Conservation (phyloP, 1,140 invertebrate genomes). For the Diuraphis noxia region DNA sequence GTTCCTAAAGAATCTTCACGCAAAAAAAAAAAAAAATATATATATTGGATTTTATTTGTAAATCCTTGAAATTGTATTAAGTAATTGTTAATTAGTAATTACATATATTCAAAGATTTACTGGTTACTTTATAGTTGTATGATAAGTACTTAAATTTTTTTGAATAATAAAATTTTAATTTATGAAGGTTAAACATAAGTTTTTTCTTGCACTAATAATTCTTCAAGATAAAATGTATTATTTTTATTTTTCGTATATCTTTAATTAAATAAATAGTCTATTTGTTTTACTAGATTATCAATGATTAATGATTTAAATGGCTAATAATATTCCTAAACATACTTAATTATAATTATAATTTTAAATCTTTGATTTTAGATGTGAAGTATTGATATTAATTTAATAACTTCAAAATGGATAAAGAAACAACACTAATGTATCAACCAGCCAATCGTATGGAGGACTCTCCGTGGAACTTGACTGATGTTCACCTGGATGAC, state of each 20-base stretch:
- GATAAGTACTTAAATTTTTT: background rate
- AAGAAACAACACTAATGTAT: constrained; percentile 25
- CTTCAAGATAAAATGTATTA: background rate
- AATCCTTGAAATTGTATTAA: background rate
- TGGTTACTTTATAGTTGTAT: background rate
- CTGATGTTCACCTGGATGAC: constrained; percentile 67
- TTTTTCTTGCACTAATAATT: background rate
- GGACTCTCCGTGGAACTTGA: constrained; percentile 55
- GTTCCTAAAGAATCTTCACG: background rate
- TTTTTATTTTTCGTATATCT: background rate
- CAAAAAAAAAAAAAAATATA: background rate
- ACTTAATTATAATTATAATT: background rate
- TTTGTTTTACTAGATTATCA: background rate
- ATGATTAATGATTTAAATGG: background rate
- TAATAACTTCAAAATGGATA: constrained; percentile 41
- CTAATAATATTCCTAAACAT: background rate
- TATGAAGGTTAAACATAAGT: constrained; percentile 8
- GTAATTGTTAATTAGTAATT: background rate
- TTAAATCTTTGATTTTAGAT: constrained; percentile 14
- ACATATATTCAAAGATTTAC: background rate
- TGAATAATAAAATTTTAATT: background rate
- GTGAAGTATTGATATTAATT: background rate
- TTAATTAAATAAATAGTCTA: too few species aligned
- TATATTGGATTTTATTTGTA: background rate
- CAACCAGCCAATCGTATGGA: constrained; percentile 41